Percentiles rank a stretch among this genome's conserved stretches.
phyloP scores from a whole-genome alignment of 2,797 vertebrate genomes.

The Octomys mimax region DNA sequence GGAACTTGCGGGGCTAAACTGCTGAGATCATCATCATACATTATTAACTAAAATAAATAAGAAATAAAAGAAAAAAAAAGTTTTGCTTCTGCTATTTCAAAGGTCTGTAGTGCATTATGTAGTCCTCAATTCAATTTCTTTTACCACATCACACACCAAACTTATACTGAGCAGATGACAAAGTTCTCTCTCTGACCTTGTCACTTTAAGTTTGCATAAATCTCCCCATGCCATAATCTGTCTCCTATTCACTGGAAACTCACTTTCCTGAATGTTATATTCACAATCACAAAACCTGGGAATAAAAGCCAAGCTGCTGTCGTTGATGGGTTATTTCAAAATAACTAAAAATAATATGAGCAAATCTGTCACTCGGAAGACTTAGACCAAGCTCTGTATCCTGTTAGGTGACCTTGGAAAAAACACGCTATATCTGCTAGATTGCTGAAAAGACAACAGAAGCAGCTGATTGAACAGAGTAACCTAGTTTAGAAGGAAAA shows the following conservation, averaged over 20 bases:
- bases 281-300: conserved; percentile 18
- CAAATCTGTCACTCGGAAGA: conserved; percentile 48
- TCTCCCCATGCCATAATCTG: background rate
- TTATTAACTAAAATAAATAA: conserved; percentile 87
- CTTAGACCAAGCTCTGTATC: background rate
- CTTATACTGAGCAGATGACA: conserved; percentile 42
- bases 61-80: conserved; percentile 83
- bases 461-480: background rate
- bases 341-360: conserved; percentile 65
- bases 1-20: conserved; percentile 78
- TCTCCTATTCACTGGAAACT: conserved; percentile 1
- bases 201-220: conserved; percentile 67
- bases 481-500: background rate
- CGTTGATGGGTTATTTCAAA: conserved; percentile 65
- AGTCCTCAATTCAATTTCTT: conserved; percentile 74
- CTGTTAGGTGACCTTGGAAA: conserved; percentile 47
- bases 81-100: conserved; percentile 72
- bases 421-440: background rate
- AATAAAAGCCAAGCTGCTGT: conserved; percentile 51
- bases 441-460: conserved; percentile 14
- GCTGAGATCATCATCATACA: conserved; percentile 84
- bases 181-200: conserved; percentile 75
- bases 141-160: conserved; percentile 73
- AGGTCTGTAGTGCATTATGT: conserved; percentile 69
- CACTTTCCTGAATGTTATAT: conserved; percentile 48